Percentiles rank a stretch among this genome's conserved stretches.
Conservation (phyloP, 2,888 invertebrate genomes). For the Netelia melanura region DNA sequence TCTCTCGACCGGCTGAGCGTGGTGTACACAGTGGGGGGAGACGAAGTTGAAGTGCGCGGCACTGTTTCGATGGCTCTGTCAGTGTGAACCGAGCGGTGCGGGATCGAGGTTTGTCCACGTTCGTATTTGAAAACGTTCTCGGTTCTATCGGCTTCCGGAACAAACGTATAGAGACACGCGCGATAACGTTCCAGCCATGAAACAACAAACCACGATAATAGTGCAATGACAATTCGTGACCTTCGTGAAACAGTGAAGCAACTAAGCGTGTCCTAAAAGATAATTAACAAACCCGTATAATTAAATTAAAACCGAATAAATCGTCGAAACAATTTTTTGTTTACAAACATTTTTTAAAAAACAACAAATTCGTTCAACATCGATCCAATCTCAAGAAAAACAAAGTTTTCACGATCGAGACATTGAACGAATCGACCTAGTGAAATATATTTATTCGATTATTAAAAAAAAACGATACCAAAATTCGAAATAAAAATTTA, state of each 20-base stretch:
- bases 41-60: constrained; percentile 66
- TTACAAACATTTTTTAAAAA: not conserved
- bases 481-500: constrained; percentile 8
- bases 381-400: not conserved
- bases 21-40: not conserved
- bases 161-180: not conserved
- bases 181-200: not conserved
- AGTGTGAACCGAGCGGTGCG: constrained; percentile 68
- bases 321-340: too few relatives aligned
- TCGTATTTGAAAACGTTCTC: constrained; percentile 43
- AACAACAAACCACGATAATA: not conserved
- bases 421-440: not conserved
- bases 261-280: not conserved
- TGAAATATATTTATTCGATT: constrained; percentile 7
- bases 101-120: constrained; percentile 64
- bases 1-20: constrained; percentile 27
- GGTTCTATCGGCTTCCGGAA: constrained; percentile 24
- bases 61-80: constrained; percentile 69
- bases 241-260: not conserved
- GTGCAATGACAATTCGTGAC: not conserved
- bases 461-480: constrained; percentile 21
- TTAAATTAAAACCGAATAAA: not conserved
- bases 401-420: not conserved
- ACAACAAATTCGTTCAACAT: not conserved
- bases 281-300: not conserved